Percentiles rank a stretch among this genome's conserved stretches.
Evolutionary conservation across 1,140 invertebrate species (phyloP).

Genomic region (Ganaspis sp.): DNA sequence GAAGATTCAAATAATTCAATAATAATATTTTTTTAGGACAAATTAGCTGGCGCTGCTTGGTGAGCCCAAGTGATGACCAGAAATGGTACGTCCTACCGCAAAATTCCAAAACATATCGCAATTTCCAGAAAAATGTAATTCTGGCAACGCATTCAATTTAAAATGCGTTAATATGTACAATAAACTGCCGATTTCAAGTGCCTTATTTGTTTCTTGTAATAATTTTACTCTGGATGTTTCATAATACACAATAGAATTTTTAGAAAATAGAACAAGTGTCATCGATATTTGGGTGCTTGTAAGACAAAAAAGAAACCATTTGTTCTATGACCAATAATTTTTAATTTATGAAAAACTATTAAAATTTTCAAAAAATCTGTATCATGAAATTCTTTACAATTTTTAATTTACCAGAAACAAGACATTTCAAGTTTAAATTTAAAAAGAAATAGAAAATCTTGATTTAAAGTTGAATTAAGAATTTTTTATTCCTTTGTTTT

Average conservation of each 20-base stretch:
- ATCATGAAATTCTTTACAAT: too few relatives aligned
- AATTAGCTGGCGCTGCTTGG: slow-evolving; percentile 72
- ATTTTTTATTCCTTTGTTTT: too few relatives aligned
- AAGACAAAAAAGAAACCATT: neutral
- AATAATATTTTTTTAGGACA: slow-evolving; percentile 55
- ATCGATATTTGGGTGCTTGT: neutral
- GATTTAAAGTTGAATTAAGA: too few relatives aligned
- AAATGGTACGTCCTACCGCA: slow-evolving; percentile 62
- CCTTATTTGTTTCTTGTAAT: slow-evolving; percentile 9
- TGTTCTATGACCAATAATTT: neutral
- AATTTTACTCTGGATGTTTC: neutral
- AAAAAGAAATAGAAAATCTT: too few relatives aligned
- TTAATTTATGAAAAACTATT: too few relatives aligned
- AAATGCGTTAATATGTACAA: neutral
- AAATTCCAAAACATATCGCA: slow-evolving; percentile 13
- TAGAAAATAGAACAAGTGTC: neutral
- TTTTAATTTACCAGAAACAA: too few relatives aligned
- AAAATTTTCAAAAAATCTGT: too few relatives aligned
- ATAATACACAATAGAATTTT: neutral
- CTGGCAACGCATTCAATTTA: neutral
- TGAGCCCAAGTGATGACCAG: slow-evolving; percentile 70
- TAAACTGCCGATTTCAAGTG: neutral
- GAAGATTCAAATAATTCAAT: slow-evolving; percentile 19
- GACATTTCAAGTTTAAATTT: too few relatives aligned
- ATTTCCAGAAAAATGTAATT: neutral